Evolutionary conservation across 2,888 invertebrate species (phyloP).

Genomic region (Idaea dimidiata): DNA sequence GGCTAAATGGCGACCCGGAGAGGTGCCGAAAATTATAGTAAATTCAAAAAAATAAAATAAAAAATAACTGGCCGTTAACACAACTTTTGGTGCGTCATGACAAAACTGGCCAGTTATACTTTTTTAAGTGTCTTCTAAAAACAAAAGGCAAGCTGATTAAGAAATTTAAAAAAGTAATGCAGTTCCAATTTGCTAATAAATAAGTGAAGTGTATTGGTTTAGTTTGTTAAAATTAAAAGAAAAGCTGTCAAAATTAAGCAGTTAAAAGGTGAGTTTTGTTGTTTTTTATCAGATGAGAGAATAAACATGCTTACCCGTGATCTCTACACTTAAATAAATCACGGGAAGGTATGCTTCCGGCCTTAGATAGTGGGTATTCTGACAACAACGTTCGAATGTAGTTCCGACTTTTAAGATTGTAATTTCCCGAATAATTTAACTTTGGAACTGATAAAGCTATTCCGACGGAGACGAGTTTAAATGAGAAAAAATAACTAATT

Average conservation of each 20-base stretch:
- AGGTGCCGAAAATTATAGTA: background rate
- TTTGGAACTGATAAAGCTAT: too few relatives aligned
- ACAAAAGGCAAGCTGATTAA: too few relatives aligned
- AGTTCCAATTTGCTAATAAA: conserved; percentile 7
- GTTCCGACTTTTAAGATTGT: too few relatives aligned
- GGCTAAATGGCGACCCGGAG: background rate
- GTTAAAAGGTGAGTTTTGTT: conserved; percentile 53
- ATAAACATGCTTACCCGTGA: too few relatives aligned
- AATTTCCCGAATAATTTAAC: too few relatives aligned
- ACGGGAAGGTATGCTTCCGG: too few relatives aligned
- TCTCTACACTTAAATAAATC: too few relatives aligned
- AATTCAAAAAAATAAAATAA: background rate
- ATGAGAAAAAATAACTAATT: too few relatives aligned
- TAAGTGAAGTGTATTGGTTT: background rate
- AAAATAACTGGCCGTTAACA: background rate
- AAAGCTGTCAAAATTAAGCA: conserved; percentile 60
- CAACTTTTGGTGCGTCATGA: background rate
- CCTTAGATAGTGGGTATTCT: too few relatives aligned
- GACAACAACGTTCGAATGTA: too few relatives aligned
- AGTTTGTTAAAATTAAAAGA: conserved; percentile 12
- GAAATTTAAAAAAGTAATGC: background rate
- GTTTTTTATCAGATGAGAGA: background rate
- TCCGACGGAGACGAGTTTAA: too few relatives aligned
- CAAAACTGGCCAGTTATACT: background rate
- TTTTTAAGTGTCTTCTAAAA: too few relatives aligned